These are phyloP conservation scores for Xiphorhynchus erythropygius DNA, from an alignment of 2,797 vertebrate species.

Conservation along the genomic window DNA sequence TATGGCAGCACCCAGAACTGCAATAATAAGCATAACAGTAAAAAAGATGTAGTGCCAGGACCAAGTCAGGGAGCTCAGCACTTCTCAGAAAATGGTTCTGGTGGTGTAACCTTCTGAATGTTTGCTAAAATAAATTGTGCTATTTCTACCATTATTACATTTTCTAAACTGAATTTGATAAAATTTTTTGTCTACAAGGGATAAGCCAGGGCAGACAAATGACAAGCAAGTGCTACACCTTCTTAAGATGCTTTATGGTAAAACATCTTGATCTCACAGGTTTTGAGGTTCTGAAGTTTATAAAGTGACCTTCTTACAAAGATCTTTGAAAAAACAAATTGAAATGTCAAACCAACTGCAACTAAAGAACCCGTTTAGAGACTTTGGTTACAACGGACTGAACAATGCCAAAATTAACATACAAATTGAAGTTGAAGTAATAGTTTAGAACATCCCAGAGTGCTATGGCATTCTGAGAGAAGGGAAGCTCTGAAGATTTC, in stretches of 20 bases:
- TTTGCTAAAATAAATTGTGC: not conserved
- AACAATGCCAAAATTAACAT: not conserved
- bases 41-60: not conserved
- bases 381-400: not conserved
- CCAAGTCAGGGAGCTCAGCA: not conserved
- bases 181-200: not conserved
- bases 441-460: not conserved
- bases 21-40: not conserved
- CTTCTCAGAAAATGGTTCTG: not conserved
- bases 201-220: not conserved
- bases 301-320: not conserved
- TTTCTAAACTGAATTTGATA: not conserved
- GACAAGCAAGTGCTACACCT: not conserved
- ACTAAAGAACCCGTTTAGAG: not conserved
- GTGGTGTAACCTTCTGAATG: not conserved
- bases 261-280: not conserved
- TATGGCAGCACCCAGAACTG: not conserved
- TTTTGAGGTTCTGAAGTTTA: not conserved
- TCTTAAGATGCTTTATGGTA: not conserved
- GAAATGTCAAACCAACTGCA: not conserved
- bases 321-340: not conserved
- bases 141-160: not conserved
- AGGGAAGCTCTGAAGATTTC: not conserved
- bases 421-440: not conserved
- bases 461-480: not conserved